Percentiles rank a stretch among this genome's conserved stretches.
Evolutionary conservation across 2,113 vertebrate species (phyloP).

Genomic region (Salvelinus alpinus): DNA sequence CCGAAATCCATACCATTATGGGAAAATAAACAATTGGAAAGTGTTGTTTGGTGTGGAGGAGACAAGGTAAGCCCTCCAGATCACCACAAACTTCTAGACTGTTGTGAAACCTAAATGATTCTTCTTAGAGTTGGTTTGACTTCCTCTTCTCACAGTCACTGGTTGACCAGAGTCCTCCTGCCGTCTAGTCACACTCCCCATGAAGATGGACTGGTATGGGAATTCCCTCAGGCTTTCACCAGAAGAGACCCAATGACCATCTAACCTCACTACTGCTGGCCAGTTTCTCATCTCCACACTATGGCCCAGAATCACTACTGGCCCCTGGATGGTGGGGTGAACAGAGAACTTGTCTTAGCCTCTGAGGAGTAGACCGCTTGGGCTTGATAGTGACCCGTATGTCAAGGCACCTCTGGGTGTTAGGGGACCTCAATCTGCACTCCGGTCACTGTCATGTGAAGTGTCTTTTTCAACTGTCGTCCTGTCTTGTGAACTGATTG

Average conservation of each 20-base stretch:
- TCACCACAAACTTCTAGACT: neutral
- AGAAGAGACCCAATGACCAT: slow-evolving; percentile 82
- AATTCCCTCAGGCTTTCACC: slow-evolving; percentile 62
- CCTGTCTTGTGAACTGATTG: neutral
- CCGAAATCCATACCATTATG: slow-evolving; percentile 87
- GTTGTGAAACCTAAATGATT: neutral
- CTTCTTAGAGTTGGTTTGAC: neutral
- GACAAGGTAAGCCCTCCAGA: slow-evolving; percentile 76
- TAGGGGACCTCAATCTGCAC: neutral
- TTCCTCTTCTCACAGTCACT: slow-evolving; percentile 78
- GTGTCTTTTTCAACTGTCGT: slow-evolving; percentile 3
- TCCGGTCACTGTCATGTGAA: neutral
- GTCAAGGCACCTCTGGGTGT: neutral
- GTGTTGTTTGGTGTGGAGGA: slow-evolving; percentile 86
- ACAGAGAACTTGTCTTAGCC: neutral
- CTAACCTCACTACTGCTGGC: slow-evolving; percentile 55
- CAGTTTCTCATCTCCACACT: neutral
- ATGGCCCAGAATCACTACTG: neutral
- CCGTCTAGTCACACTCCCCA: slow-evolving; percentile 86
- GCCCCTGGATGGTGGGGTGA: neutral
- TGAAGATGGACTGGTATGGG: slow-evolving; percentile 87
- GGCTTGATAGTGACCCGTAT: neutral
- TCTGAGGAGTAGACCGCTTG: neutral
- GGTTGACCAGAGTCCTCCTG: slow-evolving; percentile 90
- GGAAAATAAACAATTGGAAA: slow-evolving; percentile 88